Evolutionary conservation across 1,140 invertebrate genomes (phyloP).

Genomic region (Lepidurus apus): DNA sequence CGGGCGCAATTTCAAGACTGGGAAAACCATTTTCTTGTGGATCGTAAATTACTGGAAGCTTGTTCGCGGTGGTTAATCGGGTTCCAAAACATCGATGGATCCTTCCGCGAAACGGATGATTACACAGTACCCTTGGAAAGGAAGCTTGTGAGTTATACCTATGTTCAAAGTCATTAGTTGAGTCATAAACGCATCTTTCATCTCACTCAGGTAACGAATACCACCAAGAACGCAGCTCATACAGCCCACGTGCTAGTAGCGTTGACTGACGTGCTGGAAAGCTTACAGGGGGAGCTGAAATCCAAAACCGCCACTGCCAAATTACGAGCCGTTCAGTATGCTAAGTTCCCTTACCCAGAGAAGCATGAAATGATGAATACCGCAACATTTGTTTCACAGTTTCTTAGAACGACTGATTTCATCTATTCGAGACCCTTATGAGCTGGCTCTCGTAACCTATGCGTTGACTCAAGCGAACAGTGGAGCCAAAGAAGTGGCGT

Average conservation of each 20-base stretch:
- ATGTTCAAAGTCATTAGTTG: neutral
- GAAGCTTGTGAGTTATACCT: neutral
- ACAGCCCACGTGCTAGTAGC: constrained; percentile 53
- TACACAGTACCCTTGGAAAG: constrained; percentile 35
- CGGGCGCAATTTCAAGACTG: constrained; percentile 51
- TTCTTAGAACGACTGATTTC: constrained; percentile 48
- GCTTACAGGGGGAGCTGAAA: constrained; percentile 42
- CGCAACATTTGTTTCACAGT: constrained; percentile 35
- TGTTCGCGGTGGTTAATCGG: constrained; percentile 46
- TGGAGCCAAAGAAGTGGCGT: constrained; percentile 46
- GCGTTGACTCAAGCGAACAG: constrained; percentile 47
- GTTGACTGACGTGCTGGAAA: constrained; percentile 43
- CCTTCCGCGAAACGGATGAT: constrained; percentile 46
- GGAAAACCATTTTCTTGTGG: constrained; percentile 51
- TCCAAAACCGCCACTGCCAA: constrained; percentile 41
- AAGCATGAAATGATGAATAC: constrained; percentile 1
- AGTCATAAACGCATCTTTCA: constrained; percentile 27
- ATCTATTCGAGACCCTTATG: constrained; percentile 48
- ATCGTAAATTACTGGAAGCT: constrained; percentile 44
- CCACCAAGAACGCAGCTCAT: constrained; percentile 44
- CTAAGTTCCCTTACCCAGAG: neutral
- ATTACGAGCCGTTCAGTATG: constrained; percentile 41
- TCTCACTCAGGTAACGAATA: constrained; percentile 33
- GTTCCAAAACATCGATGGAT: constrained; percentile 46
- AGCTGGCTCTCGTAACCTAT: constrained; percentile 51